These are phyloP conservation scores for Spatula clypeata DNA, from an alignment of 2,797 vertebrate species.

Conservation along the genomic window DNA sequence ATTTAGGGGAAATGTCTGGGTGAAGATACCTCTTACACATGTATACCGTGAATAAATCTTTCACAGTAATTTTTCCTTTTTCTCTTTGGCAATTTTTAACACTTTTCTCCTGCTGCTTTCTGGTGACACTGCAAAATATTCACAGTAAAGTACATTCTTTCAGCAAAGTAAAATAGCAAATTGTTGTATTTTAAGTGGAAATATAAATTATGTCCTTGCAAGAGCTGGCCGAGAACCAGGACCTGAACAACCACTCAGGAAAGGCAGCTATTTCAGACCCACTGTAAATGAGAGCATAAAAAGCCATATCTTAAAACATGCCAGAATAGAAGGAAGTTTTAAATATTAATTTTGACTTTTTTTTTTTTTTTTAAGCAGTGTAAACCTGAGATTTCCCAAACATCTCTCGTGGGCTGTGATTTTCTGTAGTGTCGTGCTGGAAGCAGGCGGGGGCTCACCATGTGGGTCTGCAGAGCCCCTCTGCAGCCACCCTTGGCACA, in stretches of 20 bases:
- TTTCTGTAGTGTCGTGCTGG: neutral
- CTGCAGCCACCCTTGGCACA: neutral
- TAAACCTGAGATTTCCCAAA: neutral
- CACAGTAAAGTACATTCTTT: slow-evolving; percentile 48
- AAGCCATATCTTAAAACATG: neutral
- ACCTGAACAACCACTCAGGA: neutral
- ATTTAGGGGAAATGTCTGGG: neutral
- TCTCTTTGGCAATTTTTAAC: neutral
- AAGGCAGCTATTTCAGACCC: neutral
- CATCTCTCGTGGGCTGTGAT: neutral
- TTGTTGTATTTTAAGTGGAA: slow-evolving; percentile 66
- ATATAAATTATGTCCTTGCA: slow-evolving; percentile 69
- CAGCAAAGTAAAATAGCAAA: slow-evolving; percentile 65
- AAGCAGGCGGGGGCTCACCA: neutral
- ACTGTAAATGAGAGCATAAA: neutral
- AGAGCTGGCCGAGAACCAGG: slow-evolving; percentile 7
- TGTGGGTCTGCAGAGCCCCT: neutral
- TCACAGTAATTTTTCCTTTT: neutral
- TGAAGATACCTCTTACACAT: neutral
- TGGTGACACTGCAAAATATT: slow-evolving; percentile 56
- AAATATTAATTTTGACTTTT: neutral
- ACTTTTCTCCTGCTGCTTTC: slow-evolving; percentile 28
- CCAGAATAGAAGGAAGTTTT: neutral
- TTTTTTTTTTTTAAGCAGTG: neutral
- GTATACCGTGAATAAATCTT: neutral